Evolutionary conservation across 92 coral and sea anemone species (phyloP).

Genomic region (Parazoanthus swiftii): DNA sequence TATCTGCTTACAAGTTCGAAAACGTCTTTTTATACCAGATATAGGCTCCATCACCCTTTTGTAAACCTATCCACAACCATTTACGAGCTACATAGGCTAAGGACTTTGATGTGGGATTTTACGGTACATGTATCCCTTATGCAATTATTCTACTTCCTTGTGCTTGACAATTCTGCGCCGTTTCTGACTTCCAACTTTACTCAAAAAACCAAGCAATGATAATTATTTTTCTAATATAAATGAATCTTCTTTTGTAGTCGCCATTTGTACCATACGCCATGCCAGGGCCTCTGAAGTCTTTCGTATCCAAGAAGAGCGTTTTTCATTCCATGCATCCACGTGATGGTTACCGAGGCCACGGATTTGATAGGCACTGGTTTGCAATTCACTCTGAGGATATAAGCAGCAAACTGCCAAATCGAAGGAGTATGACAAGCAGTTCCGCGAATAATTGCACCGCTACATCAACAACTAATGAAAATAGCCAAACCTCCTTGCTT

Average conservation of each 20-base stretch:
- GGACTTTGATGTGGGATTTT: too few relatives aligned
- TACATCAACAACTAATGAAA: neutral
- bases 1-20: too few relatives aligned
- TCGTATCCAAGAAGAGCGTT: constrained; percentile 10
- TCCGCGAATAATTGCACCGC: neutral
- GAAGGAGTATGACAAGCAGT: neutral
- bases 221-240: neutral
- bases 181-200: too few relatives aligned
- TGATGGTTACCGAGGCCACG: neutral
- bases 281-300: constrained; percentile 36
- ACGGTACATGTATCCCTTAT: too few relatives aligned
- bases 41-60: too few relatives aligned
- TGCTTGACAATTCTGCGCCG: too few relatives aligned
- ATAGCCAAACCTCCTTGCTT: neutral
- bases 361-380: neutral
- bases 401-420: neutral
- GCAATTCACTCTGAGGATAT: neutral
- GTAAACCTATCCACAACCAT: too few relatives aligned
- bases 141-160: too few relatives aligned
- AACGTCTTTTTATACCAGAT: too few relatives aligned
- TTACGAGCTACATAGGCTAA: too few relatives aligned
- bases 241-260: neutral
- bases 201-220: neutral
- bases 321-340: neutral
- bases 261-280: constrained; percentile 33